A percentile compares a stretch with the other conserved stretches of the same genome.
Conservation (phyloP, 37 sponge, comb jelly and placozoan species). For the Petrosia ficiformis region DNA sequence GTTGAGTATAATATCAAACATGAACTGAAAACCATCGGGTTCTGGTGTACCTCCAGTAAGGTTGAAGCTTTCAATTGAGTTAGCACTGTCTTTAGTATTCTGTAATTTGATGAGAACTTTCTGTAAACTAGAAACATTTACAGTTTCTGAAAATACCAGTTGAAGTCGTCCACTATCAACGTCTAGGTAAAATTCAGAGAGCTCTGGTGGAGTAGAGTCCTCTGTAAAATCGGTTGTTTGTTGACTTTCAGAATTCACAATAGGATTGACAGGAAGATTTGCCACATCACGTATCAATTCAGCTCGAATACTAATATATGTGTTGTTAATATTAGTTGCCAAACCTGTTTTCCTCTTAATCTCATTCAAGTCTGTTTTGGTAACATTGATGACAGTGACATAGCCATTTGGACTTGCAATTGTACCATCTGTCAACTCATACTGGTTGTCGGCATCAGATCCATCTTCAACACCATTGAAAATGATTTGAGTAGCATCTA, state of each 20-base stretch:
- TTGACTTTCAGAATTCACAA: constrained; percentile 52
- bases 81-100: not conserved
- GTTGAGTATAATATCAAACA: constrained; percentile 37
- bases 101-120: constrained; percentile 49
- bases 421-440: constrained; percentile 69
- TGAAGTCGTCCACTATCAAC: constrained; percentile 61
- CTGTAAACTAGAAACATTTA: constrained; percentile 50
- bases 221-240: constrained; percentile 44
- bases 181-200: constrained; percentile 55
- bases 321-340: constrained; percentile 60
- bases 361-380: constrained; percentile 64
- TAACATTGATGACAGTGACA: constrained; percentile 48
- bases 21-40: constrained; percentile 35
- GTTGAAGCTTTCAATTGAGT: constrained; percentile 4
- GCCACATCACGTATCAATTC: constrained; percentile 71
- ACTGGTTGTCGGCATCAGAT: constrained; percentile 38
- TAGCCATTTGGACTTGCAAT: constrained; percentile 67
- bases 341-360: constrained; percentile 67
- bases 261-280: constrained; percentile 52
- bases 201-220: constrained; percentile 61
- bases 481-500: constrained; percentile 65
- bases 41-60: constrained; percentile 59
- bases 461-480: constrained; percentile 51
- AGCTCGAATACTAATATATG: constrained; percentile 70
- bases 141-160: constrained; percentile 79